Evolutionary conservation across 2,113 vertebrate genomes (phyloP).

Genomic region (Ciconia maguari): DNA sequence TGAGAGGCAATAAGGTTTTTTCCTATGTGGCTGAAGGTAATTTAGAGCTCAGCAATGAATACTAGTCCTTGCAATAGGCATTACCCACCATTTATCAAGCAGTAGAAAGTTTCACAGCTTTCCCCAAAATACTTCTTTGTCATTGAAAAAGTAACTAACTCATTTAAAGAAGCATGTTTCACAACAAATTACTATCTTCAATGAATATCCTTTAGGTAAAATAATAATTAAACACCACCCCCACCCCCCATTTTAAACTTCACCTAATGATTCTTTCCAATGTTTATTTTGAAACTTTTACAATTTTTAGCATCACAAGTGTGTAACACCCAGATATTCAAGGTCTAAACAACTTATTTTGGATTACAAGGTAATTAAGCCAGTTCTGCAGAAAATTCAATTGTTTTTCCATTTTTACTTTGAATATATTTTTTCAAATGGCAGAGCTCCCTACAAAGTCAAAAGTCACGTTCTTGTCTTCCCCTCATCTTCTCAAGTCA

Average conservation of each 20-base stretch:
- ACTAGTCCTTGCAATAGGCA: not conserved
- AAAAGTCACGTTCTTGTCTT: not conserved
- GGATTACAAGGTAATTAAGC: not conserved
- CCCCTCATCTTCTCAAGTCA: not conserved
- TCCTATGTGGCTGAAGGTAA: not conserved
- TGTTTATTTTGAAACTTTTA: not conserved
- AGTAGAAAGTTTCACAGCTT: not conserved
- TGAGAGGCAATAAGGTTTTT: not conserved
- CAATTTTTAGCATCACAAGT: not conserved
- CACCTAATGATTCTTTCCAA: not conserved
- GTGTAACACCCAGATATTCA: not conserved
- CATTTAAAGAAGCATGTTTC: not conserved
- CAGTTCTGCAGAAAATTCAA: not conserved
- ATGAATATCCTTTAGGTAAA: not conserved
- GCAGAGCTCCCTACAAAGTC: not conserved
- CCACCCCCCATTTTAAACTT: not conserved
- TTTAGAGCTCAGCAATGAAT: not conserved
- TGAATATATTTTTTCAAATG: not conserved
- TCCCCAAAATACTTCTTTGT: not conserved
- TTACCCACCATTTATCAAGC: not conserved
- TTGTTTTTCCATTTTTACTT: not conserved
- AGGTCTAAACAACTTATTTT: not conserved
- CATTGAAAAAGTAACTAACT: not conserved
- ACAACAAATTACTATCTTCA: not conserved
- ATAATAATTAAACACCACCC: not conserved